These are phyloP conservation scores for Promerops cafer DNA, from an alignment of 2,113 vertebrate species.

Conservation along the genomic window DNA sequence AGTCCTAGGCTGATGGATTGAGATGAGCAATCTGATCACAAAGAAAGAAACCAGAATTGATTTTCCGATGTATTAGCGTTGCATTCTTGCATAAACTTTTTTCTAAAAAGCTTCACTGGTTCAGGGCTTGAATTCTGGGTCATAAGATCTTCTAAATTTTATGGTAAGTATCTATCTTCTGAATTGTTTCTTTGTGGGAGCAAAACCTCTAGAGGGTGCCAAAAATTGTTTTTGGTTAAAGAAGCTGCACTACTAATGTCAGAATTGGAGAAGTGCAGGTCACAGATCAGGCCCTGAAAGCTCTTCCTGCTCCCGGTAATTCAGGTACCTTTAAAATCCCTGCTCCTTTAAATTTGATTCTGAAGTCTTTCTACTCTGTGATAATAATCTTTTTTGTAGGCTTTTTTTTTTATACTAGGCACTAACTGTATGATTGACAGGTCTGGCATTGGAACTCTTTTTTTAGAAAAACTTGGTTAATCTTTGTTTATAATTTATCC, in stretches of 20 bases:
- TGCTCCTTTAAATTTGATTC: background rate
- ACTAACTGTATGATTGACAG: background rate
- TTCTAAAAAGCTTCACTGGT: background rate
- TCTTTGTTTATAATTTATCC: background rate
- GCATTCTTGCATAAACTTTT: background rate
- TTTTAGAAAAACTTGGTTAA: background rate
- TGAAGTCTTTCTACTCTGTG: background rate
- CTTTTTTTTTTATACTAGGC: background rate
- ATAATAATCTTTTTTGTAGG: background rate
- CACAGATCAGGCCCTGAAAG: background rate
- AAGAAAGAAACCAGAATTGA: background rate
- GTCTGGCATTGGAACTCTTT: background rate
- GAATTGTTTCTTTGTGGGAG: background rate
- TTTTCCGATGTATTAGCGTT: background rate
- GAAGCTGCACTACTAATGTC: background rate
- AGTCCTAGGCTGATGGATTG: background rate
- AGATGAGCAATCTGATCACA: background rate
- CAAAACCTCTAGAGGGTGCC: conserved; percentile 57
- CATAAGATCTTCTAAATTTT: background rate
- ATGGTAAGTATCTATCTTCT: background rate
- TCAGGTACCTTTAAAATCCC: background rate
- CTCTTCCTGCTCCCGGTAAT: background rate
- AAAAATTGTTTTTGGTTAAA: conserved; percentile 21
- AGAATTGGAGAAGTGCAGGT: background rate
- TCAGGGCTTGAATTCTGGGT: background rate